These are phyloP conservation scores for Pyrocoelia pectoralis DNA, from an alignment of 2,888 invertebrate genomes.

Conservation along the genomic window DNA sequence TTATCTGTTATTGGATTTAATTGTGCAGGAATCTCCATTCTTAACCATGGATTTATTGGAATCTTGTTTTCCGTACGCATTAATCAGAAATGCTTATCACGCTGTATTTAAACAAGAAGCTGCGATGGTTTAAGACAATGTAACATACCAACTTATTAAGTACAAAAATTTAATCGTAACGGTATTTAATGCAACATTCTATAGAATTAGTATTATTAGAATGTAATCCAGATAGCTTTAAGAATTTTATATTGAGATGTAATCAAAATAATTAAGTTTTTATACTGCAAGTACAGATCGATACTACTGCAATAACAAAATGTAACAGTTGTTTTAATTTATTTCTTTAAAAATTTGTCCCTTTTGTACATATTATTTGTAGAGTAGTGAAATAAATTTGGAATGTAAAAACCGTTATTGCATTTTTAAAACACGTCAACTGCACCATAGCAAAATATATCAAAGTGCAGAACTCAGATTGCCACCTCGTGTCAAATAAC, in stretches of 20 bases:
- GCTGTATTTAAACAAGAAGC: slow-evolving; percentile 93
- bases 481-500: too few relatives aligned
- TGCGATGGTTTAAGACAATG: slow-evolving; percentile 57
- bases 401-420: neutral
- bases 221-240: neutral
- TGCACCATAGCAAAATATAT: too few relatives aligned
- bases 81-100: slow-evolving; percentile 97
- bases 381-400: neutral
- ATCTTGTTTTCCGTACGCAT: slow-evolving; percentile 98
- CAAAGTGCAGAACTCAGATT: too few relatives aligned
- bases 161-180: slow-evolving; percentile 9
- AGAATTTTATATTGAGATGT: slow-evolving; percentile 8
- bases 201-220: neutral
- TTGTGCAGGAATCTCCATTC: slow-evolving; percentile 98
- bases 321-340: neutral
- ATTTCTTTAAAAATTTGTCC: neutral
- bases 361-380: neutral
- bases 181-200: slow-evolving; percentile 7
- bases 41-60: slow-evolving; percentile 98
- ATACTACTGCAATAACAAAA: slow-evolving; percentile 22
- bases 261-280: slow-evolving; percentile 9
- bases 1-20: slow-evolving; percentile 94
- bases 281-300: neutral
- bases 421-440: neutral
- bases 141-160: neutral